Evolutionary conservation across 2,797 vertebrate species (phyloP), one percentile per base, ranked within the genome.

Genomic region (Streptopelia turtur): DNA sequence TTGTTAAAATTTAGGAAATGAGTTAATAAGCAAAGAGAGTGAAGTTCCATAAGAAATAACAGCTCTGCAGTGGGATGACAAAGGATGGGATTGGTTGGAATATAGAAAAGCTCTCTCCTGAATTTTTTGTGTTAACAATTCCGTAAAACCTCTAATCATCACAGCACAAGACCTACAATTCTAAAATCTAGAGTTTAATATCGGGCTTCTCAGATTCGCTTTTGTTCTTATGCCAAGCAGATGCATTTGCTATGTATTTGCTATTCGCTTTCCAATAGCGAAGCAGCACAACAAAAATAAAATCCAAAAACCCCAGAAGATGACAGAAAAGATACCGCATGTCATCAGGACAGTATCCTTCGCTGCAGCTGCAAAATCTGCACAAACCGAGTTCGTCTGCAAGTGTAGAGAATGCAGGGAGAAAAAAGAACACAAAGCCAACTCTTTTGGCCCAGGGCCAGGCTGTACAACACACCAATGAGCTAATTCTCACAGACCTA

Each of bases 181-280:
- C 65, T 68, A 74, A 91, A 95, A 83, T 78, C 37, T 47, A n/a
- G 37, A 59, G 28, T 61, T 95, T 68, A 90, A 71, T 61, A 83
- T 49, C 24, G n/a, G 53, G 39, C 18, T 91, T 91, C 57, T 74
- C 1, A 1, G 45, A 87, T 85, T 89, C 85, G 17, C 10, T 91
- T 81, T 77, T 90, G n/a, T 41, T 86, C 45, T 71, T 45, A 28
- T 6, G 28, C 41, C 72, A 75, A 78, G 53, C 53, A 94, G 69
- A 85, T 39, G 18, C 27, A 41, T 75, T 91, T 71, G 63, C 25
- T 33, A 25, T 15, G 22, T 60, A 64, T 33, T 60, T 82, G 20
- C 30, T 57, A 57, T 75, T 79, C 5, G 5, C 43, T 81, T 88
- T 21, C 47, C 53, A 61, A 52, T 9, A 69, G 18, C 30, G 41